These are phyloP conservation scores for Hofmannophila pseudospretella DNA, from an alignment of 2,888 invertebrate species.

Conservation along the genomic window DNA sequence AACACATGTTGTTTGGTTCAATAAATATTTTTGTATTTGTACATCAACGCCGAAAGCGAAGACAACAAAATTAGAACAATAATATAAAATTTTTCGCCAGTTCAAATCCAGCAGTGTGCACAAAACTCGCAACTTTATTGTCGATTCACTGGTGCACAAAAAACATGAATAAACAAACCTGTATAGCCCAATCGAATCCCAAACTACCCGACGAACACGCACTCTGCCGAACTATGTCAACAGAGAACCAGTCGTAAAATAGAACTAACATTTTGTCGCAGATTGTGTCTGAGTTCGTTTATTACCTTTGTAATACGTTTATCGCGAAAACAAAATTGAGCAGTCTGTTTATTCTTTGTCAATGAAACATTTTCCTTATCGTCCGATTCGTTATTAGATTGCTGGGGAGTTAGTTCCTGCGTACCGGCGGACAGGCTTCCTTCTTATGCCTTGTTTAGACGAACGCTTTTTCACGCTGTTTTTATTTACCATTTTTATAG, in stretches of 20 bases:
- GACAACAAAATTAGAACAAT: no score
- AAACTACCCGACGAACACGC: background rate
- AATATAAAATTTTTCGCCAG: no score
- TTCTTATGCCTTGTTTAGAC: no score
- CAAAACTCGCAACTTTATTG: no score
- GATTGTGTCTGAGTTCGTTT: constrained; percentile 21
- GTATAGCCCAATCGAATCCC: background rate
- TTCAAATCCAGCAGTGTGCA: no score
- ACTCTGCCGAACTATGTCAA: constrained; percentile 5
- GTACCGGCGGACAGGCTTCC: constrained; percentile 30
- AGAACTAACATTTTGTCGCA: constrained; percentile 8
- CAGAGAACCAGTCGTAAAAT: constrained; percentile 6
- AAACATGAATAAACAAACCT: no score
- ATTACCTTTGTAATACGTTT: constrained; percentile 35
- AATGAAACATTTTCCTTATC: constrained; percentile 69
- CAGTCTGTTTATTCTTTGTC: constrained; percentile 60
- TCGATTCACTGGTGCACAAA: no score
- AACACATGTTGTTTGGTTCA: no score
- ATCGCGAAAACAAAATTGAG: constrained; percentile 42
- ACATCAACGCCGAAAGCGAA: no score
- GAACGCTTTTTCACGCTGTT: no score
- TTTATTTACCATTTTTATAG: no score
- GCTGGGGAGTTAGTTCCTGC: constrained; percentile 43
- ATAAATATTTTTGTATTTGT: no score
- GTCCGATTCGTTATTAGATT: constrained; percentile 66